Percentiles rank a stretch among this genome's conserved stretches.
Conservation (phyloP, 2,797 vertebrate genomes). For the Orestias chungarensis region DNA sequence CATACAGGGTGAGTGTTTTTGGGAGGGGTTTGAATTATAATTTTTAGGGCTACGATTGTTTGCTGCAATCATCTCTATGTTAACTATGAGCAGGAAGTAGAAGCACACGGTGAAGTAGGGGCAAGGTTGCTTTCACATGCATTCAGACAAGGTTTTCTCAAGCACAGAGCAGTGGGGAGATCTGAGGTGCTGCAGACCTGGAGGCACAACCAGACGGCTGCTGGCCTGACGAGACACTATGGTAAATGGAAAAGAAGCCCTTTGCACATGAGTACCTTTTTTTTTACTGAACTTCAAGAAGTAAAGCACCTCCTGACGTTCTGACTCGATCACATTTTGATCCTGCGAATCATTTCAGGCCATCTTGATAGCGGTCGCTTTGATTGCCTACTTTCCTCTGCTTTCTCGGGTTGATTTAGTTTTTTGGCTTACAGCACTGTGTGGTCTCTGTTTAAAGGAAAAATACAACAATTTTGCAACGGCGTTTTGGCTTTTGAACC, state of each 20-base stretch:
- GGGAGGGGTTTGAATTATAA: constrained; percentile 54
- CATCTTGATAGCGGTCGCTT: constrained; percentile 13
- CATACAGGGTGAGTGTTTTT: constrained; percentile 28
- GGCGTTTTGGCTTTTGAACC: constrained; percentile 7
- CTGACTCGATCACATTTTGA: constrained; percentile 8
- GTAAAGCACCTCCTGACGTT: constrained; percentile 31
- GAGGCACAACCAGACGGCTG: constrained; percentile 58
- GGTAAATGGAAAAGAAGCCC: constrained; percentile 18
- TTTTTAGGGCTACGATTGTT: constrained; percentile 70
- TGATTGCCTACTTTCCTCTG: not conserved
- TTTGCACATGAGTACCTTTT: constrained; percentile 60
- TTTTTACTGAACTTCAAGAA: constrained; percentile 45
- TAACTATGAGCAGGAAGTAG: constrained; percentile 74
- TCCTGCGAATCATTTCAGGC: constrained; percentile 10
- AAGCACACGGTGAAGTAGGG: constrained; percentile 59
- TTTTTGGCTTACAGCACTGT: constrained; percentile 26
- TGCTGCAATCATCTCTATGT: constrained; percentile 73
- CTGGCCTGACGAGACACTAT: constrained; percentile 61
- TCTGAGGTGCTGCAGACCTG: constrained; percentile 57
- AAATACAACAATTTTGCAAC: constrained; percentile 8
- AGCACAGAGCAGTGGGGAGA: constrained; percentile 60
- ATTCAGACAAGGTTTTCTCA: constrained; percentile 33
- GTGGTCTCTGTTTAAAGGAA: constrained; percentile 23
- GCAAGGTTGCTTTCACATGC: constrained; percentile 28
- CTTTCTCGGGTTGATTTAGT: not conserved